Evolutionary conservation across 2,888 invertebrate species (phyloP).

Genomic region (Amblyjoppa fuscipennis): DNA sequence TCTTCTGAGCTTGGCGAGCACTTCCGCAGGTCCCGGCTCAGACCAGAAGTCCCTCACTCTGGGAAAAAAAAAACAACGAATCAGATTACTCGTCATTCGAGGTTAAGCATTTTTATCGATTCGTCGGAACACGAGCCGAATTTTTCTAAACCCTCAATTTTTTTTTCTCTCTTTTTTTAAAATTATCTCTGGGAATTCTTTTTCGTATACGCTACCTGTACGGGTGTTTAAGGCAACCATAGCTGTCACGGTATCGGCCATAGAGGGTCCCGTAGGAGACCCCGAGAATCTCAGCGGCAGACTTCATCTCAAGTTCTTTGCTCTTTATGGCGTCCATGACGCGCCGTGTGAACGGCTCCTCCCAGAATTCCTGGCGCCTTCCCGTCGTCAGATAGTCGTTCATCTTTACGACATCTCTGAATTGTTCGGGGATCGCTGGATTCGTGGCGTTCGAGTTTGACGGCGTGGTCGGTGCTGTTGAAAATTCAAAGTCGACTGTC

Average conservation of each 20-base stretch:
- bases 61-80: constrained; percentile 72
- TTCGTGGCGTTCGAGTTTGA: constrained; percentile 83
- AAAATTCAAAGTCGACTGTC: constrained; percentile 8
- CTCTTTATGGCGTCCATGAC: constrained; percentile 96
- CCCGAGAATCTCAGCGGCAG: constrained; percentile 94
- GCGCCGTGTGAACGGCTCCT: constrained; percentile 94
- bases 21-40: constrained; percentile 91
- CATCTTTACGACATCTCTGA: constrained; percentile 92
- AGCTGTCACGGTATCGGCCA: constrained; percentile 95
- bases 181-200: background rate
- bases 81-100: background rate
- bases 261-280: constrained; percentile 97
- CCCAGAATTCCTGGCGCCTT: constrained; percentile 96
- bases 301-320: constrained; percentile 97
- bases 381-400: constrained; percentile 95
- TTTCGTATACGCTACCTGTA: constrained; percentile 88
- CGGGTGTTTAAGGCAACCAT: constrained; percentile 94
- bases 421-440: constrained; percentile 84
- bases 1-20: constrained; percentile 89
- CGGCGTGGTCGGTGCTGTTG: constrained; percentile 78
- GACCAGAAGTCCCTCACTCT: constrained; percentile 92
- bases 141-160: background rate
- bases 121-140: background rate
- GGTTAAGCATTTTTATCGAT: background rate
- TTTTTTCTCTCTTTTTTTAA: background rate